Base-by-base conservation (phyloP, 2,797 vertebrate species). In the Tapirus indicus region DNA sequence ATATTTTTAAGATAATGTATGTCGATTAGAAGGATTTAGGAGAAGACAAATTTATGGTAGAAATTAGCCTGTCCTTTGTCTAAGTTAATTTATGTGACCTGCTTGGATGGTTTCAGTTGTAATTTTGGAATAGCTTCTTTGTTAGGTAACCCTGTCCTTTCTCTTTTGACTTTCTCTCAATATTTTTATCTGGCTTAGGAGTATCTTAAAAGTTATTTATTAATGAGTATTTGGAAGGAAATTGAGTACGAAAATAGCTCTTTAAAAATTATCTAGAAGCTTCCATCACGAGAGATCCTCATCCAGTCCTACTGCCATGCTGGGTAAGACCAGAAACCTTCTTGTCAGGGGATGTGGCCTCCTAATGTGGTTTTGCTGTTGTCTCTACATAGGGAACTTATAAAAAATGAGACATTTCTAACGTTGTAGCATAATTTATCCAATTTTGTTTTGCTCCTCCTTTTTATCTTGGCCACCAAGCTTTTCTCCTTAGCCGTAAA, bases 1-100 rank as follows among this genome's bases (percentile, higher is more conserved):
- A 77, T 89, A 92, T 88, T 95, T 95, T 95, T 78, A 97, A 80
- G 62, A 56, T 94, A 90, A 95, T 62, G 17, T 83, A 60, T 88
- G 47, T 85, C 77, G 90, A 95, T 82, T 97, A 41, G 64, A 88
- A 96, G 80, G 18, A 71, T 54, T 95, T 94, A 85, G 17, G 14
- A 86, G 47, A 91, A 92, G 41, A 47, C 21, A 96, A 27, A 80
- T 68, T 94, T 93, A 80, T 41, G 35, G 25, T 93, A 87, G 38
- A 95, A 95, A 95, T 96, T 80, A 95, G 52, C 35, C 52, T 94
- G 52, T 62, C 54, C 54, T 95, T 97, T 92, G 32, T 95, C 92
- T 88, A 88, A 87, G 14, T 90, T 87, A 93, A 84, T 79, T 96
- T 88, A 41, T 54, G 25, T 64, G 71, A 72, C 71, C 77, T 71